Conservation (phyloP, 2,888 invertebrate genomes). For the Drosophila robusta region DNA sequence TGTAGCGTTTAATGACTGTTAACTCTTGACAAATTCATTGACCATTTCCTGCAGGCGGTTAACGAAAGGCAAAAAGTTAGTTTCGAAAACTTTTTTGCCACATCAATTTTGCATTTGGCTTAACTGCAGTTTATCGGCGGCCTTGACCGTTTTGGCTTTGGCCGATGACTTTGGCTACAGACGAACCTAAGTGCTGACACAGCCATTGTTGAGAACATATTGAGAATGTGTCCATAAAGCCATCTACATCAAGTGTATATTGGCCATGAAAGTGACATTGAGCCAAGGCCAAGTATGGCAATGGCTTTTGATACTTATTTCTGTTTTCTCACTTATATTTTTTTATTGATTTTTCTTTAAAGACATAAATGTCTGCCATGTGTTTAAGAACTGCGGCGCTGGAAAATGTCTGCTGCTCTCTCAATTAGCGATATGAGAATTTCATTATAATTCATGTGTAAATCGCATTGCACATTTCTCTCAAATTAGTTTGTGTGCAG, state of each 20-base stretch:
- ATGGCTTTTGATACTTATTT: constrained; percentile 2
- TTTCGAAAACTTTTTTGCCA: constrained; percentile 1
- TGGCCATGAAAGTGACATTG: constrained; percentile 46
- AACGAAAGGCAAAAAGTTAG: constrained; percentile 12
- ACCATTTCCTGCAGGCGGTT: constrained; percentile 9
- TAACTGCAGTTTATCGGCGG: constrained; percentile 15
- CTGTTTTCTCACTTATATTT: background rate
- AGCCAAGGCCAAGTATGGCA: constrained; percentile 4
- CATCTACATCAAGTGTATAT: constrained; percentile 32
- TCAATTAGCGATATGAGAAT: constrained; percentile 50
- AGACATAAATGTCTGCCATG: background rate
- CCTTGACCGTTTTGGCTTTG: constrained; percentile 24
- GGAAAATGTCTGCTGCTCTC: constrained; percentile 6
- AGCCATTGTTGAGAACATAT: constrained; percentile 18
- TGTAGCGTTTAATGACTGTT: constrained; percentile 6
- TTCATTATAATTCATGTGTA: constrained; percentile 48
- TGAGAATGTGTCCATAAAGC: constrained; percentile 24
- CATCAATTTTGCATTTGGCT: constrained; percentile 25
- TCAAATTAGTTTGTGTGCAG: constrained; percentile 24
- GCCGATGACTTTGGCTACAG: constrained; percentile 20
- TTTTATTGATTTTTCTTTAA: constrained; percentile 40
- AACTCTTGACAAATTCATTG: constrained; percentile 14
- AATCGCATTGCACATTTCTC: constrained; percentile 28
- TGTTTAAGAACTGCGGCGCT: background rate
- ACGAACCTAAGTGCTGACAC: constrained; percentile 43